Percentiles rank a stretch among this genome's conserved stretches.
Evolutionary conservation across 1,140 invertebrate genomes (phyloP).

Genomic region (Tetraneura akinire): DNA sequence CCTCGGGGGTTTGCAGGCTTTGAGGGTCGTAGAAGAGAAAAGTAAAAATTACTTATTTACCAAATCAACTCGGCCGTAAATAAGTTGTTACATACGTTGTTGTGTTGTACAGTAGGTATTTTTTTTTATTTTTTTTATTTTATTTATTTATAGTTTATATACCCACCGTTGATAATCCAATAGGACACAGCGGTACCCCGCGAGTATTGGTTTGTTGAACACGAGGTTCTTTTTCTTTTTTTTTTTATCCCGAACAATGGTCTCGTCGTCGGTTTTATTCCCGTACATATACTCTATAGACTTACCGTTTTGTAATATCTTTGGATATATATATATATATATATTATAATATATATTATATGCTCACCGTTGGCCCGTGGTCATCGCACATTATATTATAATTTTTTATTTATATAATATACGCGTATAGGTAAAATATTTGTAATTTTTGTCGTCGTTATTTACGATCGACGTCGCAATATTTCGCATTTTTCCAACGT

Average conservation of each 20-base stretch:
- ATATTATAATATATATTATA: not conserved
- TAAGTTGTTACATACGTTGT: slow-evolving; percentile 39
- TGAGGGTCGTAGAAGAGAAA: not conserved
- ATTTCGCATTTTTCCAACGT: too few relatives aligned
- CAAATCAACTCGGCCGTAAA: slow-evolving; percentile 46
- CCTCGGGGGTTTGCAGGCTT: too few relatives aligned
- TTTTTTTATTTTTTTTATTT: too few relatives aligned
- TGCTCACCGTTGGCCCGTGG: not conserved
- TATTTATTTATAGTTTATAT: too few relatives aligned
- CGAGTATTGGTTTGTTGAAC: slow-evolving; percentile 51
- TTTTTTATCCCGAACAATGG: slow-evolving; percentile 33
- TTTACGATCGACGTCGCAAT: too few relatives aligned
- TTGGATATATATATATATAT: too few relatives aligned
- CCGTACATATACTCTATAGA: too few relatives aligned
- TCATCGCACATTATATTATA: too few relatives aligned
- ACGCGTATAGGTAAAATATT: too few relatives aligned
- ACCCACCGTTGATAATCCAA: slow-evolving; percentile 49
- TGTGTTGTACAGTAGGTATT: too few relatives aligned
- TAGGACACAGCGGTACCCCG: slow-evolving; percentile 49
- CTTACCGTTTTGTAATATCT: slow-evolving; percentile 6
- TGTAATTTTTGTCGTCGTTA: too few relatives aligned
- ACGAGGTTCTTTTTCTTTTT: slow-evolving; percentile 5
- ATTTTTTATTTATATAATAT: too few relatives aligned
- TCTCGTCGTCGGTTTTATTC: not conserved
- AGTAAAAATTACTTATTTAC: slow-evolving; percentile 45